Percentiles rank a stretch among this genome's conserved stretches.
Evolutionary conservation across 2,797 vertebrate species (phyloP).

Genomic region (Lophius americanus): DNA sequence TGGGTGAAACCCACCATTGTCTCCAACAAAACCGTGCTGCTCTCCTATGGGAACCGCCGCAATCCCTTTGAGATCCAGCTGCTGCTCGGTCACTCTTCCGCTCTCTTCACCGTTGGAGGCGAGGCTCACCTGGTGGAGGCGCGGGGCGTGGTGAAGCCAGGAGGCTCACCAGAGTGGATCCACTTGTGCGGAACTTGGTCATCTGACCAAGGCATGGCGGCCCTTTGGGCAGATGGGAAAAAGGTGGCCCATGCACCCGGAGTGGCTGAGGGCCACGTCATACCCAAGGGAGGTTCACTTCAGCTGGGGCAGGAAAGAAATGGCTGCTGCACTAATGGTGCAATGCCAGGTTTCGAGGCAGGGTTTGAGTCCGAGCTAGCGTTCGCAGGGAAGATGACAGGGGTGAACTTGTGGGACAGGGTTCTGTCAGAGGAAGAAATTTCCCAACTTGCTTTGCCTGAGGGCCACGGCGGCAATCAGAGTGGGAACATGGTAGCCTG

Average conservation of each 20-base stretch:
- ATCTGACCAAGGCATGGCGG: slow-evolving; percentile 80
- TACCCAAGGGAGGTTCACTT: slow-evolving; percentile 86
- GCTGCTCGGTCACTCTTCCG: slow-evolving; percentile 80
- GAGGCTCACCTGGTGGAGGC: slow-evolving; percentile 83
- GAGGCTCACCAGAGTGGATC: slow-evolving; percentile 77
- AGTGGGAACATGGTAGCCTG: slow-evolving; percentile 91
- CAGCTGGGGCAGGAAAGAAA: slow-evolving; percentile 94
- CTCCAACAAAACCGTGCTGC: slow-evolving; percentile 89
- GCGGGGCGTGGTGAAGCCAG: slow-evolving; percentile 52
- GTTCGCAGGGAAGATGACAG: slow-evolving; percentile 92
- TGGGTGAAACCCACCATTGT: slow-evolving; percentile 89
- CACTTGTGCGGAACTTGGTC: slow-evolving; percentile 91
- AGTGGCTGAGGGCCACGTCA: slow-evolving; percentile 79
- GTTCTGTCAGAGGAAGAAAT: slow-evolving; percentile 86
- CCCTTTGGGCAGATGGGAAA: slow-evolving; percentile 86
- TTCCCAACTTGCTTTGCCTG: slow-evolving; percentile 59
- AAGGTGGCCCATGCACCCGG: slow-evolving; percentile 62
- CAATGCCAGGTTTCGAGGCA: slow-evolving; percentile 61
- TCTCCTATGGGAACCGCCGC: slow-evolving; percentile 89
- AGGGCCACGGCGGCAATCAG: slow-evolving; percentile 78
- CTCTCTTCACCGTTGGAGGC: slow-evolving; percentile 82
- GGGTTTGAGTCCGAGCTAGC: slow-evolving; percentile 86
- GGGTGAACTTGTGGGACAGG: slow-evolving; percentile 93
- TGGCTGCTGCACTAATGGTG: slow-evolving; percentile 77
- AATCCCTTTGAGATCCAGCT: slow-evolving; percentile 94